Percentiles rank a stretch among this genome's conserved stretches.
Conservation (phyloP, 2,888 invertebrate species). For the Ophioninae sp. region DNA sequence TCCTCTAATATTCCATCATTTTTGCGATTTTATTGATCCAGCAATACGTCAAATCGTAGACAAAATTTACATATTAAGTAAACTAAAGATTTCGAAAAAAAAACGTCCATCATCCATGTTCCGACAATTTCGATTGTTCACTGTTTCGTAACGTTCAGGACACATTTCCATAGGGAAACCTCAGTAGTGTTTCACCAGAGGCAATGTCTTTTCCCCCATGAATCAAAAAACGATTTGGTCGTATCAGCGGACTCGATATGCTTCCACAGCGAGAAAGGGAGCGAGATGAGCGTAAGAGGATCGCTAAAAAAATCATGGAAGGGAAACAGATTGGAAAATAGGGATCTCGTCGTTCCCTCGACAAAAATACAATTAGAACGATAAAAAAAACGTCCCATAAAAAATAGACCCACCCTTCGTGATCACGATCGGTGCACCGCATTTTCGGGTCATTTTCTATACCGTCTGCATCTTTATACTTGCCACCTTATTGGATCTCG, state of each 20-base stretch:
- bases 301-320: conserved; percentile 26
- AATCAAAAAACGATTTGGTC: background rate
- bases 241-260: conserved; percentile 46
- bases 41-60: too few relatives aligned
- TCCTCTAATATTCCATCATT: too few relatives aligned
- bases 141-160: background rate
- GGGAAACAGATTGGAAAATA: conserved; percentile 34
- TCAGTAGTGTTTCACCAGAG: too few relatives aligned
- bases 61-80: too few relatives aligned
- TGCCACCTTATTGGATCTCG: conserved; percentile 31
- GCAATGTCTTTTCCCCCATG: background rate
- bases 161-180: background rate
- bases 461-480: conserved; percentile 7
- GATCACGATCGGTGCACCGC: conserved; percentile 39
- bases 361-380: conserved; percentile 33
- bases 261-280: conserved; percentile 35
- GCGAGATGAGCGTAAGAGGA: background rate
- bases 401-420: conserved; percentile 30
- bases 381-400: conserved; percentile 14
- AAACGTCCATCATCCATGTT: too few relatives aligned
- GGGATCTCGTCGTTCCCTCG: conserved; percentile 45
- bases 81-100: too few relatives aligned
- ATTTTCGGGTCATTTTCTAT: conserved; percentile 37
- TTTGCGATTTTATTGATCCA: too few relatives aligned
- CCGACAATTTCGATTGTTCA: too few relatives aligned